Percentiles rank a stretch among this genome's conserved stretches.
Conservation (phyloP, 2,113 vertebrate species). For the Dicentrarchus labrax region DNA sequence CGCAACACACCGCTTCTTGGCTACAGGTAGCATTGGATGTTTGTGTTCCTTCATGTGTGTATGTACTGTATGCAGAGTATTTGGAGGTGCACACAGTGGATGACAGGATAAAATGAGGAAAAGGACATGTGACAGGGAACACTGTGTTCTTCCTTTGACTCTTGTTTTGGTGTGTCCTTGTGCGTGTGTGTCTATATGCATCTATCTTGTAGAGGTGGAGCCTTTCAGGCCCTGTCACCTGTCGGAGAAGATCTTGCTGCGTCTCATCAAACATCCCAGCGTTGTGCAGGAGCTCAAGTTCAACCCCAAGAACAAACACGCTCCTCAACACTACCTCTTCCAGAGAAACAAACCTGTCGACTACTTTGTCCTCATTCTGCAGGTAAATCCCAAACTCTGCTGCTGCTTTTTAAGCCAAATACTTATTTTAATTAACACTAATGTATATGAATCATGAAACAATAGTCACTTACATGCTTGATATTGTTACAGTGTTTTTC, state of each 20-base stretch:
- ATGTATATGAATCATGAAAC: not conserved
- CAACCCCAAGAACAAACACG: slow-evolving; percentile 91
- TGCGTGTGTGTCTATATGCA: slow-evolving; percentile 6
- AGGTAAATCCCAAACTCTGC: slow-evolving; percentile 83
- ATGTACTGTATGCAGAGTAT: not conserved
- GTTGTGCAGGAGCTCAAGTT: slow-evolving; percentile 96
- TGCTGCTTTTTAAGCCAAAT: not conserved
- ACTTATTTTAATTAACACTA: not conserved
- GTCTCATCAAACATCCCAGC: slow-evolving; percentile 94
- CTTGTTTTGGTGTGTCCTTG: not conserved
- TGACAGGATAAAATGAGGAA: not conserved
- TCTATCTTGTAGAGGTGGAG: slow-evolving; percentile 88
- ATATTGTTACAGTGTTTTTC: not conserved
- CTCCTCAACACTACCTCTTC: slow-evolving; percentile 92
- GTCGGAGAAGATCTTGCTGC: slow-evolving; percentile 96
- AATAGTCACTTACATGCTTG: not conserved
- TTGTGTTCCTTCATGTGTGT: slow-evolving; percentile 8
- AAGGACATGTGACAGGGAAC: not conserved
- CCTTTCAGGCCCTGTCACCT: slow-evolving; percentile 92
- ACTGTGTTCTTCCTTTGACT: not conserved
- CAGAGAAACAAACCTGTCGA: slow-evolving; percentile 94
- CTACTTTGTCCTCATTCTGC: slow-evolving; percentile 94
- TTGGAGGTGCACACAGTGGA: not conserved
- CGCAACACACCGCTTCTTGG: slow-evolving; percentile 97
- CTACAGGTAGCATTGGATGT: slow-evolving; percentile 88